A percentile compares a stretch with the other conserved stretches of the same genome.
Evolutionary conservation across 2,113 vertebrate genomes (phyloP).

Genomic region (Campylomormyrus tamandua): DNA sequence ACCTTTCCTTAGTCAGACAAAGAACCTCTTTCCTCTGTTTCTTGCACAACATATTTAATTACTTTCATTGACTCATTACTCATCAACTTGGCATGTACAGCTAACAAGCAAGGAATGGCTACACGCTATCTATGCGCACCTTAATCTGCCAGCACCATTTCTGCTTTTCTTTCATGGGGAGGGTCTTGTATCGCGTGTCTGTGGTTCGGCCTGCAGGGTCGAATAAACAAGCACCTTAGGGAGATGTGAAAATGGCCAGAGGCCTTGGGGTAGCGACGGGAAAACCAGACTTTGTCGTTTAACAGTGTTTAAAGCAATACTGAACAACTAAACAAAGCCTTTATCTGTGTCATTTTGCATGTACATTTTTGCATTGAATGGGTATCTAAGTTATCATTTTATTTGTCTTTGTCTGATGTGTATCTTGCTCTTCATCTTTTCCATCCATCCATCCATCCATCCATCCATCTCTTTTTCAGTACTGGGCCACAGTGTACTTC

Average conservation of each 20-base stretch:
- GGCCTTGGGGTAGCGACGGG: slow-evolving; percentile 20
- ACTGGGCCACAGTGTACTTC: neutral
- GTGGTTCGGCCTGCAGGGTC: slow-evolving; percentile 40
- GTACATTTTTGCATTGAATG: neutral
- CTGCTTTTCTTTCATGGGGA: slow-evolving; percentile 33
- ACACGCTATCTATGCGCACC: slow-evolving; percentile 26
- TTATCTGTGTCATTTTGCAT: neutral
- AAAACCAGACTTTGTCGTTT: slow-evolving; percentile 24
- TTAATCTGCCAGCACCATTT: slow-evolving; percentile 41
- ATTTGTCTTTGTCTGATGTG: neutral
- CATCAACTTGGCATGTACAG: neutral
- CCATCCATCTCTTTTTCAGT: neutral
- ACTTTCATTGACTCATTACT: neutral
- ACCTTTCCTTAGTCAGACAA: neutral
- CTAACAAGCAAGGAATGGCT: neutral
- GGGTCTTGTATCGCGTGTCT: slow-evolving; percentile 12
- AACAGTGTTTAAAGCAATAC: neutral
- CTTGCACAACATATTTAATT: neutral
- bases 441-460: neutral
- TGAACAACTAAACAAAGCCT: neutral
- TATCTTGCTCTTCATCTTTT: neutral
- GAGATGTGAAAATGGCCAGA: slow-evolving; percentile 30
- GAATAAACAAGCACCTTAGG: slow-evolving; percentile 46
- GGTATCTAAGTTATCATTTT: neutral
- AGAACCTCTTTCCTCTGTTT: neutral